These are phyloP conservation scores for Ericerus pela DNA, from an alignment of 1,140 invertebrate genomes.

Conservation along the genomic window DNA sequence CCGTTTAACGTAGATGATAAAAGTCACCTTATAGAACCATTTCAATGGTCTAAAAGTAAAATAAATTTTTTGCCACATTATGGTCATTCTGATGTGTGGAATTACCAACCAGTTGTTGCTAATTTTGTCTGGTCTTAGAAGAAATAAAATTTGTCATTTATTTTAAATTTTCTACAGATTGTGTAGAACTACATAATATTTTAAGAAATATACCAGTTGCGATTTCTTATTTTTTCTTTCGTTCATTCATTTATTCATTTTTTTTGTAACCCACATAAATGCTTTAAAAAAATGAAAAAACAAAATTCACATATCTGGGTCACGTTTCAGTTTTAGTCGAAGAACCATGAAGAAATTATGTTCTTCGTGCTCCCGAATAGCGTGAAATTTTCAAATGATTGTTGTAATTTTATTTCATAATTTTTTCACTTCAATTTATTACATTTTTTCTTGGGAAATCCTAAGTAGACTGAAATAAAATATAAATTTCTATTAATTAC, in stretches of 20 bases:
- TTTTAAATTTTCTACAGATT: background rate
- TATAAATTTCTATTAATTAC: background rate
- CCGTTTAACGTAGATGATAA: constrained; percentile 25
- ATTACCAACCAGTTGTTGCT: constrained; percentile 44
- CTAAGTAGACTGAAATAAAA: background rate
- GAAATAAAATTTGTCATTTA: background rate
- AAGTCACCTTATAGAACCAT: constrained; percentile 33
- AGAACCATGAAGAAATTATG: background rate
- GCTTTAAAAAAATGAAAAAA: too few relatives aligned
- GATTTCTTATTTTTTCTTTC: too few relatives aligned
- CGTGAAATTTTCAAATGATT: too few relatives aligned
- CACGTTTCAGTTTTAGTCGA: background rate
- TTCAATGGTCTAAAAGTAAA: constrained; percentile 54
- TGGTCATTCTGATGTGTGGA: constrained; percentile 61
- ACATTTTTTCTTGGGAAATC: background rate
- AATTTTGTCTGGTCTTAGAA: constrained; percentile 36
- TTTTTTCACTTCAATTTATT: background rate
- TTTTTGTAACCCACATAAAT: too few relatives aligned
- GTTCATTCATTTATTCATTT: too few relatives aligned
- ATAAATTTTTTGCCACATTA: constrained; percentile 46
- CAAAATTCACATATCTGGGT: too few relatives aligned
- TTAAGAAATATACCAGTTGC: too few relatives aligned
- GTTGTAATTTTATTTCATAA: background rate
- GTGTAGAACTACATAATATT: too few relatives aligned
- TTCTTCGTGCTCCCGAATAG: too few relatives aligned